Evolutionary conservation across 2,113 vertebrate genomes (phyloP), one percentile per base, ranked within the genome.

Genomic region (Pteropus alecto): DNA sequence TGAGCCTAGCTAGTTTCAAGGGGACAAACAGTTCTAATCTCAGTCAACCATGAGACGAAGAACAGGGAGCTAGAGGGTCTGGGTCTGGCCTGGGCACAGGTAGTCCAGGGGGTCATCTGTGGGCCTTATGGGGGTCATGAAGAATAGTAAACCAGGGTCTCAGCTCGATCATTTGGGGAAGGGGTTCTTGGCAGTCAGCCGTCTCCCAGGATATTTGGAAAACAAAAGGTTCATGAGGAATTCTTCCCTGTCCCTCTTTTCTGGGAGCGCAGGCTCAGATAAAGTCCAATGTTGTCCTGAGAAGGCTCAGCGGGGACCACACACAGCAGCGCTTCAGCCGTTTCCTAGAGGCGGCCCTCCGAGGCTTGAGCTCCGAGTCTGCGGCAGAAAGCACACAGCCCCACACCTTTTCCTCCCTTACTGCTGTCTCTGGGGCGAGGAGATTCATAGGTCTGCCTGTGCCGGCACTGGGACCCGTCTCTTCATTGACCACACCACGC

Each of bases 121-220:
- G 68, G 33, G 19, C 51, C 79, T 91, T 3, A 18, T 1, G 13
- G 24, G 4, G 28, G 26, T 24, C n/a, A 35, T 6, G n/a, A 74
- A 58, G 35, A 71, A 48, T 15, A 22, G 19, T 41, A 2, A 16
- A 51, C 24, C 21, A 41, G 78, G 6, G 24, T 58, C 6, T 38
- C 65, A 58, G 24, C 61, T 18, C 51, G 28, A 11, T 70, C 30
- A 41, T 54, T 84, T 0, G 1, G 13, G 54, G 68, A 51, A 41
- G 43, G 67, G 67, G 35, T 22, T 85, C 81, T 85, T 33, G 56
- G 70, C 58, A 65, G 58, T 15, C 19, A 28, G 30, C 60, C 1
- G 0, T 51, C 58, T 84, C 68, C n/a, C 6, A 9, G 46, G 43
- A 51, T 12, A 33, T 22, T 76, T 0, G 0, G 19, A 19, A 65